Conservation (phyloP, 2,888 invertebrate genomes). For the Slavum lentiscoides region DNA sequence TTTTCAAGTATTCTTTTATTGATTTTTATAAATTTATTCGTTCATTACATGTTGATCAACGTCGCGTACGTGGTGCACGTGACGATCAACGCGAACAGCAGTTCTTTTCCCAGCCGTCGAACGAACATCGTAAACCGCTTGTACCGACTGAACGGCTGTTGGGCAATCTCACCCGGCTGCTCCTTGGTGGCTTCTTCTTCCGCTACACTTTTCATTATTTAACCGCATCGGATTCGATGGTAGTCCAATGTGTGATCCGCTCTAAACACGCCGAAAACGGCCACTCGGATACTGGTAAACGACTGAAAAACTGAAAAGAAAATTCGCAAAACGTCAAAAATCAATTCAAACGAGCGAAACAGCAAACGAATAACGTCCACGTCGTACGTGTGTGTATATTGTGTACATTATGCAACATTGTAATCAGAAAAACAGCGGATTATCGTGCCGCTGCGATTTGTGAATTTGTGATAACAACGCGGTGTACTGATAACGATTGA, state of each 20-base stretch:
- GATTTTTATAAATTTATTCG: neutral
- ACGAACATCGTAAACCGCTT: constrained; percentile 63
- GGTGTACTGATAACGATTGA: too few species aligned
- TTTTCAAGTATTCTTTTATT: neutral
- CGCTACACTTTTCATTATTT: constrained; percentile 37
- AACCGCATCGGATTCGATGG: constrained; percentile 35
- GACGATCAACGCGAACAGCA: constrained; percentile 68
- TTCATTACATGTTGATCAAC: constrained; percentile 70
- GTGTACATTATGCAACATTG: too few species aligned
- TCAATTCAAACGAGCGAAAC: neutral
- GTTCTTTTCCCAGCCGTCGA: constrained; percentile 65
- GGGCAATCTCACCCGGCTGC: constrained; percentile 9
- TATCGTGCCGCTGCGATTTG: too few species aligned
- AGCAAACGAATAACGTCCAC: neutral
- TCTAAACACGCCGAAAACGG: neutral
- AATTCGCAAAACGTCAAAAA: neutral
- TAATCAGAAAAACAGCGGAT: too few species aligned
- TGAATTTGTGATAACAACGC: too few species aligned
- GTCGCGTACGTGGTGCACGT: constrained; percentile 72
- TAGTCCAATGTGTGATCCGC: neutral
- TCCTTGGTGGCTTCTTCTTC: constrained; percentile 29
- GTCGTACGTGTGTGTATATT: neutral
- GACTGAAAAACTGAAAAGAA: too few species aligned
- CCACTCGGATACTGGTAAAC: neutral
- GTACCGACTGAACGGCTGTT: constrained; percentile 37